Percentiles rank a stretch among this genome's conserved stretches.
Evolutionary conservation across 1,140 invertebrate species (phyloP).

Genomic region (Chymomyza costata): DNA sequence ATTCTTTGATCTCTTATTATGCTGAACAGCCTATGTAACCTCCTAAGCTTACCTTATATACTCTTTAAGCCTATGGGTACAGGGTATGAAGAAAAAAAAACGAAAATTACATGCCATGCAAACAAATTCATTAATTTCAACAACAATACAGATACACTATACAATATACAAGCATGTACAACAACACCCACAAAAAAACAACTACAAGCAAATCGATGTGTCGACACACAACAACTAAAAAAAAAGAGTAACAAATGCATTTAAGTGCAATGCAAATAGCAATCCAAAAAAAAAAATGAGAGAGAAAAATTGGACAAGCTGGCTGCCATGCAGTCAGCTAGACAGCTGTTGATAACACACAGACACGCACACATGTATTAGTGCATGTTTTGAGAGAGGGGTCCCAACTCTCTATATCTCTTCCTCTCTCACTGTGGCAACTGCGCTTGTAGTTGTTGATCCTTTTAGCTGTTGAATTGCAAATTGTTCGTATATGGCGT

Average conservation of each 20-base stretch:
- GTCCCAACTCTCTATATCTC: slow-evolving; percentile 13
- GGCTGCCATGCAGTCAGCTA: slow-evolving; percentile 19
- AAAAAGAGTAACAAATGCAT: slow-evolving; percentile 32
- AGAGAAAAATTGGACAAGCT: slow-evolving; percentile 6
- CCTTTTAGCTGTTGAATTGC: slow-evolving; percentile 71
- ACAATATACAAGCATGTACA: slow-evolving; percentile 2
- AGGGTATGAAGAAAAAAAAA: slow-evolving; percentile 13
- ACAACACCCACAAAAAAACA: background rate
- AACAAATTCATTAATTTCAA: slow-evolving; percentile 63
- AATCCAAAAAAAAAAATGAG: slow-evolving; percentile 12
- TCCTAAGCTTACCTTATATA: background rate
- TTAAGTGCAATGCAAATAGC: slow-evolving; percentile 47
- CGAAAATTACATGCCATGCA: slow-evolving; percentile 27
- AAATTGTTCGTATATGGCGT: slow-evolving; percentile 69
- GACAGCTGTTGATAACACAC: slow-evolving; percentile 50
- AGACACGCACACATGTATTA: slow-evolving; percentile 44
- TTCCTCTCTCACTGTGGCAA: slow-evolving; percentile 28
- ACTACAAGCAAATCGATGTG: slow-evolving; percentile 43
- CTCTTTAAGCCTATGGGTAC: too few species aligned
- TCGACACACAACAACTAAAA: slow-evolving; percentile 17
- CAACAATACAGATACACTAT: slow-evolving; percentile 24
- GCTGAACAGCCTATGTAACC: too few species aligned
- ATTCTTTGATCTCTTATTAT: too few species aligned
- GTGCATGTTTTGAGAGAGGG: slow-evolving; percentile 16
- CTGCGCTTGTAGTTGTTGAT: slow-evolving; percentile 69